These are phyloP conservation scores for Hyperoplus lanceolatus DNA, from an alignment of 2,797 vertebrate species.

Conservation along the genomic window DNA sequence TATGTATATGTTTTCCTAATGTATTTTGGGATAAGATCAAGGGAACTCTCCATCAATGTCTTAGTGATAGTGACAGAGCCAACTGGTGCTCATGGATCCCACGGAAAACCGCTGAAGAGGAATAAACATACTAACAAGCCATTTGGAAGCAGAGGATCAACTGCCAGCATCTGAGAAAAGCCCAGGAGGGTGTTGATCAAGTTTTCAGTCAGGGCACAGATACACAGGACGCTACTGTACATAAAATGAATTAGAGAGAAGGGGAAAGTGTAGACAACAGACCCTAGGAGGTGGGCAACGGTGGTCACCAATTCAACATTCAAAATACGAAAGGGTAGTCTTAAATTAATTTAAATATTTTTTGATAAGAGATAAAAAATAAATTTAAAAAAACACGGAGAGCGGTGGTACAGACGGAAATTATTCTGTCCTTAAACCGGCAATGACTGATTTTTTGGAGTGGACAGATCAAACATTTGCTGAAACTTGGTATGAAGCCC, in stretches of 20 bases:
- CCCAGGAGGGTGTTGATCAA: constrained; percentile 23
- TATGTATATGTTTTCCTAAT: constrained; percentile 53
- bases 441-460: no score
- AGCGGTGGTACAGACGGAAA: not conserved
- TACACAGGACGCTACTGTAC: not conserved
- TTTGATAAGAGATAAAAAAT: not conserved
- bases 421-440: not conserved
- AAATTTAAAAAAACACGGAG: not conserved
- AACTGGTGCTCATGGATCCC: constrained; percentile 68
- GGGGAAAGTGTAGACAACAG: not conserved
- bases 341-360: not conserved
- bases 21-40: constrained; percentile 64
- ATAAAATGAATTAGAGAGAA: not conserved
- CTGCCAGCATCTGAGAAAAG: constrained; percentile 29
- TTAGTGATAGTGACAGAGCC: constrained; percentile 48
- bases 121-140: constrained; percentile 50
- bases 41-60: constrained; percentile 63
- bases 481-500: not conserved
- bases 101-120: constrained; percentile 21
- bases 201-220: not conserved
- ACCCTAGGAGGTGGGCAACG: not conserved
- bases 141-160: constrained; percentile 27
- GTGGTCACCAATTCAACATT: not conserved
- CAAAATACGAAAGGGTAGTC: not conserved
- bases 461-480: not conserved